phyloP scores from a whole-genome alignment of 2,113 vertebrate genomes.

The Gallinago media region DNA sequence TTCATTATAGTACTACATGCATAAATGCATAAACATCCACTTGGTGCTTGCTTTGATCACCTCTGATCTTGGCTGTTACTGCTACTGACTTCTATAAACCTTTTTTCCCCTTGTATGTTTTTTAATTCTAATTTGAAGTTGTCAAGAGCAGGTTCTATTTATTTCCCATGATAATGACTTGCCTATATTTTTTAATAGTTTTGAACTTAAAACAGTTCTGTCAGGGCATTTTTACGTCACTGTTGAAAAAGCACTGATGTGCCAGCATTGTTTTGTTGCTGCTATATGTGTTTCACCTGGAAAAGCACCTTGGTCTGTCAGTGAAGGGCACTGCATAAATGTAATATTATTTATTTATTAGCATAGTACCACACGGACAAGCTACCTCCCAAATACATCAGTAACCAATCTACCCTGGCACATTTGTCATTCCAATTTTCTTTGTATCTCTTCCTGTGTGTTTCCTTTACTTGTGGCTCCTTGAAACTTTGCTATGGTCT shows the following conservation, averaged over 20 bases:
- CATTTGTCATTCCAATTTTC: not conserved
- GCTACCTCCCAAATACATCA: not conserved
- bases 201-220: not conserved
- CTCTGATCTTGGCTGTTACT: not conserved
- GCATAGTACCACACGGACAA: not conserved
- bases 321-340: not conserved
- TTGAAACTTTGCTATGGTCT: not conserved
- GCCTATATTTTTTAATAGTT: not conserved
- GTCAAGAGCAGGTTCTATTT: not conserved
- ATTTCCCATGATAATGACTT: not conserved
- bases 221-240: not conserved
- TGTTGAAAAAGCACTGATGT: not conserved
- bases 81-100: not conserved
- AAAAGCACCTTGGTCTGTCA: constrained; percentile 10
- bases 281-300: not conserved
- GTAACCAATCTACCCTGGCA: not conserved
- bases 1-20: constrained; percentile 15
- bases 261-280: not conserved
- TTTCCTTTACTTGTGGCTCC: not conserved
- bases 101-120: not conserved
- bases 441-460: not conserved
- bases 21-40: constrained; percentile 20
- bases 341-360: constrained; percentile 31
- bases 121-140: not conserved
- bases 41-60: constrained; percentile 28